Evolutionary conservation across 64 coral and sea anemone species (phyloP).

Genomic region (Anthopleura sola): DNA sequence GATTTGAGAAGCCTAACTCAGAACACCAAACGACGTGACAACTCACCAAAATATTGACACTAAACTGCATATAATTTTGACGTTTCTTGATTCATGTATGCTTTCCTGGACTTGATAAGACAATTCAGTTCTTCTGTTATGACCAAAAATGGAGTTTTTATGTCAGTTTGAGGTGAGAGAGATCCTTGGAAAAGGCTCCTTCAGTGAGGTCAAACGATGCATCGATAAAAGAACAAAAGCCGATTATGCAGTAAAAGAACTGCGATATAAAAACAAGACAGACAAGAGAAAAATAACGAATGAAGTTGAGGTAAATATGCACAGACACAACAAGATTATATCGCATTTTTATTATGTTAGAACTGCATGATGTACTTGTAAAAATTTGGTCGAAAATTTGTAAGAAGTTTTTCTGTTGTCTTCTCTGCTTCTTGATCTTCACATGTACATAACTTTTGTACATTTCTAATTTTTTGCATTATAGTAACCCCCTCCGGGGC

Average conservation of each 20-base stretch:
- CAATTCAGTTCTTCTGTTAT: no score
- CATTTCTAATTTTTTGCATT: no score
- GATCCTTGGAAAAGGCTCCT: conserved; percentile 61
- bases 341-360: neutral
- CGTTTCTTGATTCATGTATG: no score
- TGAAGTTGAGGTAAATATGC: conserved; percentile 16
- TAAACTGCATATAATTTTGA: no score
- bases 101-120: no score
- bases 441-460: no score
- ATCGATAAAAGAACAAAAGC: conserved; percentile 64
- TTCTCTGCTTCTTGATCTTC: no score
- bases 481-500: no score
- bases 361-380: neutral
- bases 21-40: no score
- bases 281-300: conserved; percentile 38
- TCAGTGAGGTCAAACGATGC: conserved; percentile 64
- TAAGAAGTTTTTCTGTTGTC: neutral
- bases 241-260: conserved; percentile 58
- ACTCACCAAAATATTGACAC: no score
- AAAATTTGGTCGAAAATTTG: neutral
- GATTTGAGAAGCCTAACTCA: no score
- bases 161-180: conserved; percentile 71
- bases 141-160: conserved; percentile 78
- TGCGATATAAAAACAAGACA: conserved; percentile 38
- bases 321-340: no score